These are phyloP conservation scores for Ganaspis brasiliensis DNA, from an alignment of 2,888 invertebrate species.

Conservation along the genomic window DNA sequence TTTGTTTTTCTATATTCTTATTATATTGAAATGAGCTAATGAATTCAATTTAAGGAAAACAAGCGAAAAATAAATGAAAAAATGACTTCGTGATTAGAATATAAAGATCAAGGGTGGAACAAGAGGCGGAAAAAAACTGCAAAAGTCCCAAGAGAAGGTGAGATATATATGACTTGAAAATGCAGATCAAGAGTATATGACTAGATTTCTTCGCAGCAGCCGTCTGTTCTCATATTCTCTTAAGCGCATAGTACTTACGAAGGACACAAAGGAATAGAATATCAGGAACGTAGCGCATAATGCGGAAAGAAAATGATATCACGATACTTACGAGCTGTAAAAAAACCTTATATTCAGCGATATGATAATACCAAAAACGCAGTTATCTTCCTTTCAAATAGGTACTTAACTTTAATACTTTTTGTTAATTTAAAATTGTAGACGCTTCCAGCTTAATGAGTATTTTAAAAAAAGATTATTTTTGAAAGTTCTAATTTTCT, in stretches of 20 bases:
- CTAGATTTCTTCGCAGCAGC: conserved; percentile 27
- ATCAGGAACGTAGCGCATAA: conserved; percentile 55
- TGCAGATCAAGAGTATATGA: conserved; percentile 28
- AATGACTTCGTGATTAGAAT: conserved; percentile 24
- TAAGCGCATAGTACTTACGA: conserved; percentile 48
- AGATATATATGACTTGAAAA: conserved; percentile 22
- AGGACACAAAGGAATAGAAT: conserved; percentile 58
- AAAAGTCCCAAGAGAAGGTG: conserved; percentile 6
- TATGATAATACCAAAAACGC: not conserved
- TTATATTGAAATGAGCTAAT: not conserved
- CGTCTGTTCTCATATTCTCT: conserved; percentile 55
- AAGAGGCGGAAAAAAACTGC: not conserved
- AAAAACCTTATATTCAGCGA: conserved; percentile 28
- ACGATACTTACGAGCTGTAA: not conserved
- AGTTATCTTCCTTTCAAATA: not conserved
- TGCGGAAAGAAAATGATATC: conserved; percentile 48
- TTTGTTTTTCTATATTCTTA: not conserved
- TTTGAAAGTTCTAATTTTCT: too few species aligned
- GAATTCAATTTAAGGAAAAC: conserved; percentile 13
- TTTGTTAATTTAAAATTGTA: not conserved
- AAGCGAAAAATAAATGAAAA: conserved; percentile 13
- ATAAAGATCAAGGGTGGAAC: not conserved
- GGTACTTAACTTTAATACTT: not conserved
- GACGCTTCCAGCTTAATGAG: too few species aligned
- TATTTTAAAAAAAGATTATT: not conserved